Percentiles rank a stretch among this genome's conserved stretches.
Evolutionary conservation across 2,113 vertebrate genomes (phyloP).

Genomic region (Elachura formosa): DNA sequence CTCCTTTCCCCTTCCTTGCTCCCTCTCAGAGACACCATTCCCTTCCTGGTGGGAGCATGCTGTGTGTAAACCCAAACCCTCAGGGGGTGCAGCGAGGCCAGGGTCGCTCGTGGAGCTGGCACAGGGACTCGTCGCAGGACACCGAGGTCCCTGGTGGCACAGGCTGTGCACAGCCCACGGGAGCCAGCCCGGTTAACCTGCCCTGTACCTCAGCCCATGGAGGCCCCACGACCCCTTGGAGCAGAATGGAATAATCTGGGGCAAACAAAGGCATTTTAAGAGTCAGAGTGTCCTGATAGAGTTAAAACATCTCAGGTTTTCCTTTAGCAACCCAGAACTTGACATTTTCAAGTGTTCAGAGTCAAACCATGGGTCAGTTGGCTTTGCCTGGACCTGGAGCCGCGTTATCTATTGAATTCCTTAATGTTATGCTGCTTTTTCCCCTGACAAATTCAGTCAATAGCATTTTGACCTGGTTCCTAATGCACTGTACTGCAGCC

Average conservation of each 20-base stretch:
- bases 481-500: background rate
- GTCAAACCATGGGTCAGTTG: background rate
- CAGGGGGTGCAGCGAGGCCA: accelerated
- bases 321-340: background rate
- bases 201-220: background rate
- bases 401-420: background rate
- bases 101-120: accelerated
- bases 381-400: background rate
- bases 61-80: background rate
- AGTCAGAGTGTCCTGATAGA: background rate
- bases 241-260: background rate
- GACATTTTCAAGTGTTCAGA: background rate
- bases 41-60: background rate
- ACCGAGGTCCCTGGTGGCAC: background rate
- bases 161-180: background rate
- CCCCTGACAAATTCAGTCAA: background rate
- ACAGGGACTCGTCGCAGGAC: too few relatives aligned
- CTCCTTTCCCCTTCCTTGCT: slow-evolving; percentile 46
- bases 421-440: background rate
- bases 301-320: background rate
- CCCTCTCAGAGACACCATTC: slow-evolving; percentile 20
- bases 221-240: background rate
- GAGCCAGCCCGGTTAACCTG: background rate
- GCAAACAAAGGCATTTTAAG: background rate
- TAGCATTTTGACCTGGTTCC: background rate